Percentiles rank a stretch among this genome's conserved stretches.
phyloP scores from a whole-genome alignment of 2,113 vertebrate species.

The Aviceda subcristata region DNA sequence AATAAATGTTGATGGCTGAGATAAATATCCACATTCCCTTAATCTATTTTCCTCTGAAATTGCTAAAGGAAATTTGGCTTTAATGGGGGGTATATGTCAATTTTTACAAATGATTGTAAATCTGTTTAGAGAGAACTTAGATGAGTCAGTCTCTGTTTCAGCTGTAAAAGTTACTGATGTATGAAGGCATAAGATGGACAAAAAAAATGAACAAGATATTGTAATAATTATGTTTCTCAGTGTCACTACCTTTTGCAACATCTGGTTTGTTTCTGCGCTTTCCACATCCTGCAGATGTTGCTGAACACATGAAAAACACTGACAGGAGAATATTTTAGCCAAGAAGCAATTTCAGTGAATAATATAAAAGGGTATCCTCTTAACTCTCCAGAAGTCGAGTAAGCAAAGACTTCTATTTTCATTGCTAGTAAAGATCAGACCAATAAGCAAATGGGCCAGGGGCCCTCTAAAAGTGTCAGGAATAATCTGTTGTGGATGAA shows the following conservation, averaged over 20 bases:
- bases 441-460: conserved; percentile 72
- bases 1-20: conserved; percentile 80
- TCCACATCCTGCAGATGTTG: conserved; percentile 81
- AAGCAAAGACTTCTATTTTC: conserved; percentile 71
- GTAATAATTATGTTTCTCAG: conserved; percentile 73
- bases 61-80: conserved; percentile 80
- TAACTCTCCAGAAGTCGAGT: conserved; percentile 71
- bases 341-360: conserved; percentile 69
- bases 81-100: conserved; percentile 74
- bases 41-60: conserved; percentile 76
- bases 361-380: conserved; percentile 73
- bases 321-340: conserved; percentile 72
- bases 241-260: conserved; percentile 78
- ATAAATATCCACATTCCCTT: conserved; percentile 76
- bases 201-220: conserved; percentile 45
- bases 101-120: conserved; percentile 71
- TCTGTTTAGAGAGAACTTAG: conserved; percentile 65
- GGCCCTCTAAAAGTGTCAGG: conserved; percentile 73
- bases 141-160: conserved; percentile 48
- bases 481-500: conserved; percentile 70
- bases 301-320: conserved; percentile 70
- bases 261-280: conserved; percentile 79
- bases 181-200: conserved; percentile 60
- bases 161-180: conserved; percentile 67
- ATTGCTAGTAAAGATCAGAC: conserved; percentile 73